These are phyloP conservation scores for Galeruca laticollis DNA, from an alignment of 2,888 invertebrate species.

Conservation along the genomic window DNA sequence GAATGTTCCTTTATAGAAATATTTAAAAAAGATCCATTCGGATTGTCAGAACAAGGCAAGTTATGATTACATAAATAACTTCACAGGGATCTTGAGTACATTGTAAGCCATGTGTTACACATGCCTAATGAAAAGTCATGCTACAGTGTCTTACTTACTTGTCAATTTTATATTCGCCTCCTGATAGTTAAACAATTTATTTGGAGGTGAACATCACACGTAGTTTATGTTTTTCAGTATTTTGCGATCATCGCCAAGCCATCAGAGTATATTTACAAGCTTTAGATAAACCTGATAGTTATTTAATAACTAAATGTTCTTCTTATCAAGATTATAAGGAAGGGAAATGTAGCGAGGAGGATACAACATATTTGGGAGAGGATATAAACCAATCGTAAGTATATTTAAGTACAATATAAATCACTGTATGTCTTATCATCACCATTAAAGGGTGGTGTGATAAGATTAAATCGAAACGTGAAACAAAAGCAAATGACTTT, in stretches of 20 bases:
- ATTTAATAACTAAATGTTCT: slow-evolving; percentile 44
- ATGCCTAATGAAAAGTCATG: too few relatives aligned
- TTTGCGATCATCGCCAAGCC: slow-evolving; percentile 46
- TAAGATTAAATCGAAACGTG: too few relatives aligned
- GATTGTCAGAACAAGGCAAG: slow-evolving; percentile 39
- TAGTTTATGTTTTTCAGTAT: slow-evolving; percentile 38
- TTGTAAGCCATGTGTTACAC: too few relatives aligned
- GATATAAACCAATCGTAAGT: slow-evolving; percentile 43
- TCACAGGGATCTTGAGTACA: too few relatives aligned
- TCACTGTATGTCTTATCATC: too few relatives aligned
- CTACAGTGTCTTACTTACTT: too few relatives aligned
- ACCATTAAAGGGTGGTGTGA: too few relatives aligned
- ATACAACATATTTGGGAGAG: slow-evolving; percentile 44
- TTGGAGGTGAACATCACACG: neutral
- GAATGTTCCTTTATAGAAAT: slow-evolving; percentile 36
- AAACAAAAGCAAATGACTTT: too few relatives aligned
- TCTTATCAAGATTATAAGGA: slow-evolving; percentile 36
- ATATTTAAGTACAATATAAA: too few relatives aligned
- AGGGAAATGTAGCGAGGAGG: slow-evolving; percentile 39
- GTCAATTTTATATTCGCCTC: too few relatives aligned
- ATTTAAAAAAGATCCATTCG: slow-evolving; percentile 26
- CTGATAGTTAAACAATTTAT: too few relatives aligned
- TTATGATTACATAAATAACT: too few relatives aligned
- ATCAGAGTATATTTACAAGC: slow-evolving; percentile 40
- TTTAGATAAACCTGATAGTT: slow-evolving; percentile 38